Conservation (phyloP, 2,797 vertebrate species). For the Ctenosaura bakeri region DNA sequence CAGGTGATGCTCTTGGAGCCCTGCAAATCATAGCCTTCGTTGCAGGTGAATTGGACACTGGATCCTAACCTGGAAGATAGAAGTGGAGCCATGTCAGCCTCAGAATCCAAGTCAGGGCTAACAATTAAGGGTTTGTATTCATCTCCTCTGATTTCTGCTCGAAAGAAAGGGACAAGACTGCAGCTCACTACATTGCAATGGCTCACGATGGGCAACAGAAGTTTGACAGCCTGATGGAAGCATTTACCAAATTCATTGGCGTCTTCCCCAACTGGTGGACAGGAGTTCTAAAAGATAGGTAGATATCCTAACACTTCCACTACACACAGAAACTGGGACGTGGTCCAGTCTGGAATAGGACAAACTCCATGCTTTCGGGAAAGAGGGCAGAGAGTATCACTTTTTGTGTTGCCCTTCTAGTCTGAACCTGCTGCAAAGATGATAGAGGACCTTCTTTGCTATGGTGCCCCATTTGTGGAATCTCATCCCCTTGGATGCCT, state of each 20-base stretch:
- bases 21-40: slow-evolving; percentile 97
- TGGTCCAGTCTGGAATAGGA: background rate
- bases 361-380: background rate
- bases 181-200: background rate
- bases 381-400: background rate
- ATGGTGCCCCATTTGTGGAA: no score
- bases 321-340: background rate
- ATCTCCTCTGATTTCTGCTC: background rate
- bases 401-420: background rate
- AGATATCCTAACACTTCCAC: background rate
- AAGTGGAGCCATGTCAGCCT: slow-evolving; percentile 30
- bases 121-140: background rate
- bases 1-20: slow-evolving; percentile 99
- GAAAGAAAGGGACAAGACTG: background rate
- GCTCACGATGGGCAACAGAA: background rate
- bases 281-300: background rate
- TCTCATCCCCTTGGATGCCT: no score
- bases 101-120: no score
- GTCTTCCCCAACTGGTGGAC: background rate
- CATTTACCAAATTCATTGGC: background rate
- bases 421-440: background rate
- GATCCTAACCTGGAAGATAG: slow-evolving; percentile 88
- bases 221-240: background rate
- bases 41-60: slow-evolving; percentile 97
- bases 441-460: no score